Evolutionary conservation across 2,888 invertebrate species (phyloP).

Genomic region (Molanna angustata): DNA sequence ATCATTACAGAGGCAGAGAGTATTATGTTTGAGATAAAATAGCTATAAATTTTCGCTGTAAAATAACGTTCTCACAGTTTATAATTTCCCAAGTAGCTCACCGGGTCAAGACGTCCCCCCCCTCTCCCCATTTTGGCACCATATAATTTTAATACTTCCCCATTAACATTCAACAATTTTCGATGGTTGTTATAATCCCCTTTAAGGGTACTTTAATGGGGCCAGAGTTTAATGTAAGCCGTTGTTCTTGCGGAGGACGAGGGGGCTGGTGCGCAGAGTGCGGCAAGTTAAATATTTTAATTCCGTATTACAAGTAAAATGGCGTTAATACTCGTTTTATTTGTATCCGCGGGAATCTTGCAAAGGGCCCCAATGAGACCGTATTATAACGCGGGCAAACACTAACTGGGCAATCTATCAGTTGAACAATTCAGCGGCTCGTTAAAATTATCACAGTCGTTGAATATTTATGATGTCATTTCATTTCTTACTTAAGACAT

Average conservation of each 20-base stretch:
- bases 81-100: not conserved
- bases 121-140: slow-evolving; percentile 10
- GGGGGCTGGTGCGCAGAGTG: slow-evolving; percentile 10
- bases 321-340: slow-evolving; percentile 5
- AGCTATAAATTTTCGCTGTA: too few relatives aligned
- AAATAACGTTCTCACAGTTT: not conserved
- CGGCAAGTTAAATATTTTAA: slow-evolving; percentile 22
- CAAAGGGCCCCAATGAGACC: not conserved
- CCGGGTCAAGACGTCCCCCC: slow-evolving; percentile 6
- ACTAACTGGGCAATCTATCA: too few relatives aligned
- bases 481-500: too few relatives aligned
- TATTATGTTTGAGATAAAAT: too few relatives aligned
- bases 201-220: slow-evolving; percentile 29
- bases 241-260: slow-evolving; percentile 13
- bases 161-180: slow-evolving; percentile 31
- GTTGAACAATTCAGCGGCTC: too few relatives aligned
- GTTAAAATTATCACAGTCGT: too few relatives aligned
- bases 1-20: too few relatives aligned
- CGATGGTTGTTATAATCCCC: slow-evolving; percentile 31
- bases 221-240: slow-evolving; percentile 27
- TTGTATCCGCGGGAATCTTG: too few relatives aligned
- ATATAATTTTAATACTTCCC: slow-evolving; percentile 26
- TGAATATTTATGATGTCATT: too few relatives aligned
- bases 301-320: slow-evolving; percentile 17
- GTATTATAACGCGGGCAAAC: too few relatives aligned